These are phyloP conservation scores for Cartodere bifasciata DNA, from an alignment of 2,888 invertebrate species.

Conservation along the genomic window DNA sequence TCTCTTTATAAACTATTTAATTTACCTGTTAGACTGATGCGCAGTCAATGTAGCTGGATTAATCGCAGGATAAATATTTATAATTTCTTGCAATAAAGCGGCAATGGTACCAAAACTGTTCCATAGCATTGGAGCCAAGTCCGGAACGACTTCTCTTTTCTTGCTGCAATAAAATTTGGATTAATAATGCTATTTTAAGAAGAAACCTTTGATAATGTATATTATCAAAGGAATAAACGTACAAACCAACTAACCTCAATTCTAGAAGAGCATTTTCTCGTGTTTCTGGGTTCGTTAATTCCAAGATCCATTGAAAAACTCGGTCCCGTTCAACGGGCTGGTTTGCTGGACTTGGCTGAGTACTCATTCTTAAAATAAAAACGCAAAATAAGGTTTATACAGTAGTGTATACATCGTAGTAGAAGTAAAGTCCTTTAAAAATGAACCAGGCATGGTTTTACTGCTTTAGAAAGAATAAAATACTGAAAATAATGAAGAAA, in stretches of 20 bases:
- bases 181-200: no score
- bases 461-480: no score
- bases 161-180: conserved; percentile 43
- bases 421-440: no score
- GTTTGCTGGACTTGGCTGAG: conserved; percentile 66
- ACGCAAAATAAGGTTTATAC: no score
- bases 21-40: conserved; percentile 78
- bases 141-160: conserved; percentile 81
- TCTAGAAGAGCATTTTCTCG: conserved; percentile 95
- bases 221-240: neutral
- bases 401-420: no score
- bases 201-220: no score
- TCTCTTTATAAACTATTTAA: no score
- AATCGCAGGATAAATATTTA: conserved; percentile 96
- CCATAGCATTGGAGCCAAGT: conserved; percentile 98
- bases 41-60: conserved; percentile 96
- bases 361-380: conserved; percentile 45
- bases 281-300: conserved; percentile 85
- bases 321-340: conserved; percentile 74
- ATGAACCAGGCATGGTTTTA: no score
- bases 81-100: conserved; percentile 91
- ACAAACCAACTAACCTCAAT: conserved; percentile 49
- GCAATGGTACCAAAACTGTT: conserved; percentile 96
- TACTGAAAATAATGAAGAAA: no score
- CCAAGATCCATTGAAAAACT: conserved; percentile 84